A percentile compares a stretch with the other conserved stretches of the same genome.
Conservation (phyloP, 2,797 vertebrate genomes). For the Phataginus tricuspis region DNA sequence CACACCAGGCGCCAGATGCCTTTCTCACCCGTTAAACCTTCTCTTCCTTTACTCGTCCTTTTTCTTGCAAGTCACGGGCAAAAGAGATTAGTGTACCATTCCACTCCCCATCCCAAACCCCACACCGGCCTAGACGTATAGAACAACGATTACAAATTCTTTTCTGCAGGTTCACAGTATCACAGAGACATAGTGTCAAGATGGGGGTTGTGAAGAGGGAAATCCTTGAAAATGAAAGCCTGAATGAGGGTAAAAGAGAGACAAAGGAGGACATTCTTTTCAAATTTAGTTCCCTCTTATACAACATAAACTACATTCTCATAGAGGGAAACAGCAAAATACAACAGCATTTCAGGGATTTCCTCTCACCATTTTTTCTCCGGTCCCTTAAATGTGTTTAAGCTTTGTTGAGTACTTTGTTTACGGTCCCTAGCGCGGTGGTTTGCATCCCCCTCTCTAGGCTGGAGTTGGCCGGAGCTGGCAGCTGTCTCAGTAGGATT, state of each 20-base stretch:
- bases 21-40: not conserved
- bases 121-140: not conserved
- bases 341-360: conserved; percentile 46
- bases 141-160: not conserved
- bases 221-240: conserved; percentile 51
- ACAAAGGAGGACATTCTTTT: conserved; percentile 28
- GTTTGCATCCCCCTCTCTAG: conserved; percentile 78
- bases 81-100: not conserved
- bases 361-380: conserved; percentile 81
- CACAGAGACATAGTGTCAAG: not conserved
- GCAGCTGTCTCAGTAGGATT: conserved; percentile 80
- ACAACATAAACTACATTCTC: not conserved
- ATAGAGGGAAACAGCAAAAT: not conserved
- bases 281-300: not conserved
- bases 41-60: not conserved
- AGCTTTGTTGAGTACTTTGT: conserved; percentile 82
- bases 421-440: conserved; percentile 83
- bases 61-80: not conserved
- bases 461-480: conserved; percentile 60
- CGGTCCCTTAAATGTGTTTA: conserved; percentile 82
- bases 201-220: not conserved
- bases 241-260: not conserved
- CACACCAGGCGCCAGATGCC: not conserved
- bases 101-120: not conserved
- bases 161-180: not conserved